Percentiles rank a stretch among this genome's conserved stretches.
Conservation (phyloP, 2,888 invertebrate species). For the Prosopocoilus inquinatus region DNA sequence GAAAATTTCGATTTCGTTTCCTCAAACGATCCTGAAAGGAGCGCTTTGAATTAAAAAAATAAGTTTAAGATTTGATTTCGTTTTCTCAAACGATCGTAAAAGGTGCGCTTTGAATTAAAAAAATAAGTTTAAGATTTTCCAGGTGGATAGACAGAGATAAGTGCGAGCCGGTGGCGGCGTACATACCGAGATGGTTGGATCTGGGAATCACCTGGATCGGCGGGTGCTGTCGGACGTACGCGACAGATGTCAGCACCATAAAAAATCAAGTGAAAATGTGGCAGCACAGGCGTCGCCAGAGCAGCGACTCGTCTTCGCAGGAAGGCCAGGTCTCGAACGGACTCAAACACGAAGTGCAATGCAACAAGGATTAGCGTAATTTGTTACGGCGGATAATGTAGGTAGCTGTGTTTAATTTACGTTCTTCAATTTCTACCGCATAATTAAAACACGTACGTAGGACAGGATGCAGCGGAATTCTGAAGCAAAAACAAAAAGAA, state of each 20-base stretch:
- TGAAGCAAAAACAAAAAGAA: no score
- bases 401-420: no score
- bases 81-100: background rate
- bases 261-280: slow-evolving; percentile 60
- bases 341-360: no score
- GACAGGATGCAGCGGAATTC: no score
- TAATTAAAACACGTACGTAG: no score
- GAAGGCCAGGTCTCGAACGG: no score
- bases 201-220: slow-evolving; percentile 83
- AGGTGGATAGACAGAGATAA: slow-evolving; percentile 73
- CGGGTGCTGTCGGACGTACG: slow-evolving; percentile 88
- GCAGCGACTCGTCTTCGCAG: no score
- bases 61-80: background rate
- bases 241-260: slow-evolving; percentile 75
- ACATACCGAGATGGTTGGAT: slow-evolving; percentile 77
- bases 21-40: background rate
- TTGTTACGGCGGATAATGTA: no score
- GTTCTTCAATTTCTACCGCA: no score
- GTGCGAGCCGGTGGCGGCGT: slow-evolving; percentile 68
- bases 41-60: slow-evolving; percentile 1
- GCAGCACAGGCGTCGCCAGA: slow-evolving; percentile 31
- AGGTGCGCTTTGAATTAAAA: background rate
- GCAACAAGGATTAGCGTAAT: no score
- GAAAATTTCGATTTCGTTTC: background rate
- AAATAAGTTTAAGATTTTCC: slow-evolving; percentile 18